Conservation (phyloP, 2,113 vertebrate genomes). For the Raja brachyura region DNA sequence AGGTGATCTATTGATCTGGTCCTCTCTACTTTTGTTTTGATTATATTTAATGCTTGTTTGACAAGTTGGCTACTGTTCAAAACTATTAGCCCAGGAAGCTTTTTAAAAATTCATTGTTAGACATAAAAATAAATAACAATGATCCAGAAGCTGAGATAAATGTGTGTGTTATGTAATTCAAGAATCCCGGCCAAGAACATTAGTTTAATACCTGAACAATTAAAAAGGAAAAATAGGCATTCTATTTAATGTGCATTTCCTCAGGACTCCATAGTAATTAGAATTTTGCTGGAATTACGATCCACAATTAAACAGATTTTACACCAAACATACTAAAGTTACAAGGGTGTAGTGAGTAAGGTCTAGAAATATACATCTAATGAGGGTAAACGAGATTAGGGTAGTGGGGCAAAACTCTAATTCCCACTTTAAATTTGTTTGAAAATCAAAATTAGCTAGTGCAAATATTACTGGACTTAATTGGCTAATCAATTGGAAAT, state of each 20-base stretch:
- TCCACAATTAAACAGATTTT: neutral
- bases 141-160: neutral
- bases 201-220: too few species aligned
- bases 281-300: neutral
- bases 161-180: neutral
- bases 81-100: neutral
- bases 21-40: neutral
- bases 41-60: neutral
- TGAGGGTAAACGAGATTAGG: too few species aligned
- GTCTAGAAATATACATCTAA: neutral
- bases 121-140: neutral
- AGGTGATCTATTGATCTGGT: neutral
- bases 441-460: neutral
- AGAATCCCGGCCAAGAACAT: neutral
- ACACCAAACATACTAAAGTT: neutral
- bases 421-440: neutral
- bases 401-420: neutral
- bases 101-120: neutral
- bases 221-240: neutral
- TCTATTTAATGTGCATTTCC: neutral
- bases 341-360: neutral
- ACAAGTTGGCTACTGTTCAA: neutral
- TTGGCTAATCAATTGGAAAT: neutral
- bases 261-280: neutral
- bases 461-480: neutral